Evolutionary conservation across 2,797 vertebrate species (phyloP).

Genomic region (Discoglossus pictus): DNA sequence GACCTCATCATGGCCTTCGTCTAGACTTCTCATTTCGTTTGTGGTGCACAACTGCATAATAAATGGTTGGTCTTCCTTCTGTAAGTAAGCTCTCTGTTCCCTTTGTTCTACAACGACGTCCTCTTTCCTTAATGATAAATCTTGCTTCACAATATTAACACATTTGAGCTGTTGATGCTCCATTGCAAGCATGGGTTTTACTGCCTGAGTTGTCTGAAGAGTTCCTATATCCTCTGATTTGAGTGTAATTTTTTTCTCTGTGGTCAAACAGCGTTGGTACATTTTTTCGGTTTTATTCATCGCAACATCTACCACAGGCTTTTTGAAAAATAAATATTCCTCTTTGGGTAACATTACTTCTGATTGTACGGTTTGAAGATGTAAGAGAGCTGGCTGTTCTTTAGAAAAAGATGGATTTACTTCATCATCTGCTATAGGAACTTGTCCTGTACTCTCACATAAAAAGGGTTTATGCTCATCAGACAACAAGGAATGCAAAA

Average conservation of each 20-base stretch:
- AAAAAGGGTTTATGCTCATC: conserved; percentile 68
- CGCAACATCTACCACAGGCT: conserved; percentile 68
- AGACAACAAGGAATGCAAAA: conserved; percentile 70
- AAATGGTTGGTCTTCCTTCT: conserved; percentile 77
- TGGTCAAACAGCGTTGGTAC: conserved; percentile 63
- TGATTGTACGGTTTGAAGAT: conserved; percentile 69
- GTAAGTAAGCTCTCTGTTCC: conserved; percentile 74
- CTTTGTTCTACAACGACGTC: conserved; percentile 59
- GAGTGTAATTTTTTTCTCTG: conserved; percentile 71
- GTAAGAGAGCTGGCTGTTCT: conserved; percentile 64
- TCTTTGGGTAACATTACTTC: conserved; percentile 75
- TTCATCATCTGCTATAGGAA: conserved; percentile 60
- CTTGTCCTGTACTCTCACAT: conserved; percentile 66
- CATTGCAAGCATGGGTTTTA: conserved; percentile 60
- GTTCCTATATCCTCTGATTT: conserved; percentile 68
- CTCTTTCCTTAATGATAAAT: conserved; percentile 77
- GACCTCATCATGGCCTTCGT: conserved; percentile 70
- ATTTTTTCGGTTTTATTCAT: conserved; percentile 71
- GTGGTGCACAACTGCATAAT: conserved; percentile 71
- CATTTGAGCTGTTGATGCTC: conserved; percentile 69
- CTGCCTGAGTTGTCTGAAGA: conserved; percentile 66
- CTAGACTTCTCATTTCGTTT: conserved; percentile 67
- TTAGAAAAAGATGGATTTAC: conserved; percentile 59
- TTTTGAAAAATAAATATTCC: conserved; percentile 64
- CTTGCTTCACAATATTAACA: conserved; percentile 70